phyloP scores from a whole-genome alignment of 2,113 vertebrate species.

The Brevimyrus niger region DNA sequence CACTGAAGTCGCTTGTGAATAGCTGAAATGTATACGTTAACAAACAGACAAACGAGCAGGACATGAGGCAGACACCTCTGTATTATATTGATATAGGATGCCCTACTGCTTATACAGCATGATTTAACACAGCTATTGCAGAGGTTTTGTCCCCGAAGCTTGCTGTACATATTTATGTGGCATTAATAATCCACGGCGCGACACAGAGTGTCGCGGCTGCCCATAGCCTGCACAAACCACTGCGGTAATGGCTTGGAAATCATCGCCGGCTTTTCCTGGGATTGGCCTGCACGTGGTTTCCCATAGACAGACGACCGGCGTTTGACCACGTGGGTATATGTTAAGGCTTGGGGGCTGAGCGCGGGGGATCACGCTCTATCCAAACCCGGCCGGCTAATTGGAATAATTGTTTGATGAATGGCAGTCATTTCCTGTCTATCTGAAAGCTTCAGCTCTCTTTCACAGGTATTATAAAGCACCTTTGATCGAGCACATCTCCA shows the following conservation, averaged over 20 bases:
- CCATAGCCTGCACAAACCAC: slow-evolving; percentile 25
- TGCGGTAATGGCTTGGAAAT: slow-evolving; percentile 40
- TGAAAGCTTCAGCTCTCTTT: slow-evolving; percentile 57
- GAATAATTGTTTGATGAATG: slow-evolving; percentile 63
- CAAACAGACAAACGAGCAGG: not conserved
- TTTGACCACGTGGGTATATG: slow-evolving; percentile 13
- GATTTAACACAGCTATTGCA: slow-evolving; percentile 41
- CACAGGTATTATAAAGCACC: slow-evolving; percentile 46
- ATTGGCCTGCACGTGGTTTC: slow-evolving; percentile 18
- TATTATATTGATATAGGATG: slow-evolving; percentile 11
- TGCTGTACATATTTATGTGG: slow-evolving; percentile 56
- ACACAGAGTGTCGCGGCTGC: slow-evolving; percentile 50
- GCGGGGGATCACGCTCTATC: slow-evolving; percentile 45
- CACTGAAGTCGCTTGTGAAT: not conserved
- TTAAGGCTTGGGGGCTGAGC: slow-evolving; percentile 36
- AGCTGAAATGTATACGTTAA: not conserved
- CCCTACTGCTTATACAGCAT: slow-evolving; percentile 28
- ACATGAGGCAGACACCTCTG: not conserved
- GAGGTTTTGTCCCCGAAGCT: slow-evolving; percentile 18
- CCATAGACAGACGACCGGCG: slow-evolving; percentile 42
- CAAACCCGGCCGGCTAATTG: slow-evolving; percentile 56
- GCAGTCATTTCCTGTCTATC: slow-evolving; percentile 58
- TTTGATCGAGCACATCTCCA: slow-evolving; percentile 42
- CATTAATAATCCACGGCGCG: slow-evolving; percentile 47
- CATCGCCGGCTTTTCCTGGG: slow-evolving; percentile 34